Percentiles rank a stretch among this genome's conserved stretches.
Conservation (phyloP, 2,888 invertebrate species). For the Julus scandinavius region DNA sequence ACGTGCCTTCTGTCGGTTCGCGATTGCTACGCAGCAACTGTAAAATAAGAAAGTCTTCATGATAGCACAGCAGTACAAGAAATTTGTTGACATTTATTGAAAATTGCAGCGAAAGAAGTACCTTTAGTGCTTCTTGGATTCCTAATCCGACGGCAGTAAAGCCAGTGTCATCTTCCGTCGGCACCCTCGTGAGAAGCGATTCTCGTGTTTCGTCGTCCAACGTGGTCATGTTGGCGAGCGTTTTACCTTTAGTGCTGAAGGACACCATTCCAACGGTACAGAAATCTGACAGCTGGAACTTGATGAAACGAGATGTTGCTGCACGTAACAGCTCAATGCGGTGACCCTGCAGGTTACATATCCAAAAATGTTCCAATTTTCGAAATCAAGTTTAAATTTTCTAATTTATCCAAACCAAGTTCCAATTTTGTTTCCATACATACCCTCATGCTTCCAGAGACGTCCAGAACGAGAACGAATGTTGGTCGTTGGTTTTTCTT, state of each 20-base stretch:
- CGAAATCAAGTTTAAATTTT: neutral
- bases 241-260: constrained; percentile 58
- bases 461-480: constrained; percentile 61
- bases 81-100: neutral
- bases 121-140: constrained; percentile 55
- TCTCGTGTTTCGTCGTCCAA: constrained; percentile 52
- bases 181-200: constrained; percentile 45
- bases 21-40: constrained; percentile 51
- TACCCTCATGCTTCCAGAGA: constrained; percentile 62
- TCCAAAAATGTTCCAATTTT: neutral
- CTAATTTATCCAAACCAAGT: neutral
- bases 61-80: neutral
- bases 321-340: constrained; percentile 60
- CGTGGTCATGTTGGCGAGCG: constrained; percentile 54
- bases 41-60: neutral
- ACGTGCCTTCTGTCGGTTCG: constrained; percentile 56
- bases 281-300: constrained; percentile 60
- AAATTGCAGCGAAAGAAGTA: constrained; percentile 31
- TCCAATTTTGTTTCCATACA: constrained; percentile 10
- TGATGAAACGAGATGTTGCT: constrained; percentile 61
- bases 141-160: constrained; percentile 57
- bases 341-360: constrained; percentile 56
- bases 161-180: constrained; percentile 56
- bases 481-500: constrained; percentile 58
- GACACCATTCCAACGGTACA: constrained; percentile 61